Evolutionary conservation across 2,888 invertebrate species (phyloP).

Genomic region (Drosophila neutralis): DNA sequence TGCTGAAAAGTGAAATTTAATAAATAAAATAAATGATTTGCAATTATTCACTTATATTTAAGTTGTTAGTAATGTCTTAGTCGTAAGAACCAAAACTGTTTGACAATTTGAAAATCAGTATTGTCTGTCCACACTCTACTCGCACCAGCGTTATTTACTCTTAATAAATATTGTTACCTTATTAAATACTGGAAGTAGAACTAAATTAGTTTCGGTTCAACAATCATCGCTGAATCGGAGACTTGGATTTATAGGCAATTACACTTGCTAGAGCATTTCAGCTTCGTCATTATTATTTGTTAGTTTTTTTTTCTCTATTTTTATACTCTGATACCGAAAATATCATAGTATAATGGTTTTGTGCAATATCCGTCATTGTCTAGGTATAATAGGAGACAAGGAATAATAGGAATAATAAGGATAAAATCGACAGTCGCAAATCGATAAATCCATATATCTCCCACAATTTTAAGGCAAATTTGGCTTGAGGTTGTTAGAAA

Average conservation of each 20-base stretch:
- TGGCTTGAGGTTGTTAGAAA: no score
- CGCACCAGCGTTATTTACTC: not conserved
- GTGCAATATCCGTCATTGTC: no score
- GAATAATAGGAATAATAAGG: no score
- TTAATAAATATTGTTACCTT: not conserved
- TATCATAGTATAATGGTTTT: not conserved
- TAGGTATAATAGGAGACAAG: no score
- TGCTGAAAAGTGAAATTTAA: not conserved
- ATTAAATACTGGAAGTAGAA: not conserved
- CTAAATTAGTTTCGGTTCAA: not conserved
- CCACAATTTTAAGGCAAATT: no score
- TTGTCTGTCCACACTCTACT: not conserved
- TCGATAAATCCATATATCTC: no score
- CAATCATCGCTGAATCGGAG: not conserved
- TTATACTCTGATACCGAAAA: not conserved
- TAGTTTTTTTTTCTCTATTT: not conserved
- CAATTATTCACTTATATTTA: not conserved
- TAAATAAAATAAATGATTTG: not conserved
- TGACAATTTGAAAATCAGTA: not conserved
- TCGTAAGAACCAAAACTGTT: not conserved
- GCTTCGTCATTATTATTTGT: slow-evolving; percentile 27
- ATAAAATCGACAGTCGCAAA: no score
- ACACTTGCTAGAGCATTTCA: slow-evolving; percentile 28
- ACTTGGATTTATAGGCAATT: not conserved
- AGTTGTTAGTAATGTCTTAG: not conserved